Base-by-base conservation (phyloP, 1,140 invertebrate genomes). In the Scaptodrosophila lebanonensis region DNA sequence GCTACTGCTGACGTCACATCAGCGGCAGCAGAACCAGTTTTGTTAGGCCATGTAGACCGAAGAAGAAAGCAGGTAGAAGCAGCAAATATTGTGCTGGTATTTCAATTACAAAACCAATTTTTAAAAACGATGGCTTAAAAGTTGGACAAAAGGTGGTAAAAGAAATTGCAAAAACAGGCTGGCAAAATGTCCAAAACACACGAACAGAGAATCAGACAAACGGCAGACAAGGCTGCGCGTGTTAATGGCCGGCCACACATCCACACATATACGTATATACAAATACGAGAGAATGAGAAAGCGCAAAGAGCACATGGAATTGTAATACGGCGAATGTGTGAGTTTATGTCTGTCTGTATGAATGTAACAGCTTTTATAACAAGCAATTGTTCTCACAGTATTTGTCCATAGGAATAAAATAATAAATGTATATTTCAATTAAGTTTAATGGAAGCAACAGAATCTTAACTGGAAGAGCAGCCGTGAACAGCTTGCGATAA, bases 221-320 rank as follows among this genome's bases (percentile, higher is more conserved):
- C 12, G 18, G 29, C n/a, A 44, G 43, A 49, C n/a, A n/a, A n/a
- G 11, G 30, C 44, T 59, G 70, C 70, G 54, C 65, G 59, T 57
- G 65, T 47, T 62, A 56, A 51, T 63, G 48, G 5, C 9, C 12
- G 6, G 16, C 9, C 20, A 32, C 36, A n/a, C n/a, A n/a, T n/a
- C n/a, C n/a, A n/a, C n/a, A n/a, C n/a, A n/a, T n/a, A n/a, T n/a
- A n/a, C n/a, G n/a, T n/a, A n/a, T 29, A 9, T 29, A 29, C 27
- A 29, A 6, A 29, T 29, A 25, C 6, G 70, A 48, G 56, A 38
- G 61, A 76, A 51, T 8, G 70, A 61, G 71, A 76, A 35, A 40
- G 71, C 25, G 33, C 56, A 58, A 66, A 12, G 30, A 60, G 56
- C 71, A 75, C 71, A 75, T 75, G 71, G 70, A 65, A 75, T 59